Conservation (phyloP, 2,888 invertebrate species). For the Troilus luridus region DNA sequence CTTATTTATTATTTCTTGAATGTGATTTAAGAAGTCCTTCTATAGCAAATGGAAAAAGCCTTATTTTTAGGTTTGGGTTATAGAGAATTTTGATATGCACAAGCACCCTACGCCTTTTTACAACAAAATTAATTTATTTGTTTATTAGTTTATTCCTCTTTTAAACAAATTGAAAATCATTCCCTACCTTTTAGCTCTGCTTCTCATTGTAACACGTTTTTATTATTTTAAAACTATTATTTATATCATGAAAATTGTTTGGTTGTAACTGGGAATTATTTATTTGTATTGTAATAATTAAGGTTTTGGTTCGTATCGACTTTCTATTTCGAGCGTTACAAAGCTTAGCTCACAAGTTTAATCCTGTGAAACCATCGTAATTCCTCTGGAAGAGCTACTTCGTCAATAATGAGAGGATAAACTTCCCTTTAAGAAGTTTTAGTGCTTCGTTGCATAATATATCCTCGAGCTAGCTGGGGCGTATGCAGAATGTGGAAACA, state of each 20-base stretch:
- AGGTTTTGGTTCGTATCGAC: background rate
- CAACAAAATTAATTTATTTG: too few relatives aligned
- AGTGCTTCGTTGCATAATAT: constrained; percentile 34
- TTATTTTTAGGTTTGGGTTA: too few relatives aligned
- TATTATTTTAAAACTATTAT: too few relatives aligned
- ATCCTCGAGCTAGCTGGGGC: background rate
- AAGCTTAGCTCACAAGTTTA: background rate
- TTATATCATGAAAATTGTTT: background rate
- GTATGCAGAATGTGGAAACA: constrained; percentile 28
- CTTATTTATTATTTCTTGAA: too few relatives aligned
- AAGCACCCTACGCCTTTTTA: too few relatives aligned
- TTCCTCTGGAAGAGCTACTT: background rate
- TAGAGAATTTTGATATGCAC: too few relatives aligned
- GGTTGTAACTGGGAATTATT: background rate
- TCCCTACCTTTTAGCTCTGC: too few relatives aligned
- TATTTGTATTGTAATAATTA: background rate
- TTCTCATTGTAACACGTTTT: too few relatives aligned
- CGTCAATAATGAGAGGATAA: constrained; percentile 16
- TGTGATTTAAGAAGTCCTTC: too few relatives aligned
- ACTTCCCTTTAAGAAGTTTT: background rate
- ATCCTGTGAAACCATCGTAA: background rate
- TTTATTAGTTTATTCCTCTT: too few relatives aligned
- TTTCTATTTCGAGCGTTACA: background rate
- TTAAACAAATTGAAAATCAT: too few relatives aligned
- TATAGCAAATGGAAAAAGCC: too few relatives aligned